Evolutionary conservation across 2,888 invertebrate species (phyloP).

Genomic region (Erebia palarica): DNA sequence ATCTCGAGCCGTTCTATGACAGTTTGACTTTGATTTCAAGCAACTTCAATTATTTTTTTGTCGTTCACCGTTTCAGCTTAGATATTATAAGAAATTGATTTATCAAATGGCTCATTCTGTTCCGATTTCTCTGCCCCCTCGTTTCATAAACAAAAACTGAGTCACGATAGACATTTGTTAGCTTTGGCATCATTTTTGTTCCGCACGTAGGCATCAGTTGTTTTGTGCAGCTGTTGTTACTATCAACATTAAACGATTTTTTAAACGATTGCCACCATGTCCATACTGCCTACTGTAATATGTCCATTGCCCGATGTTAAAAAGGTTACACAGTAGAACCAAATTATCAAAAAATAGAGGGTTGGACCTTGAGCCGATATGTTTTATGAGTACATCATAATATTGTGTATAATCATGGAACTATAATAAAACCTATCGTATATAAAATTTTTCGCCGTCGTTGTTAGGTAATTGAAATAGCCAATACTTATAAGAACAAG

Average conservation of each 20-base stretch:
- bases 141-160: slow-evolving; percentile 30
- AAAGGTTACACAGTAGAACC: too few relatives aligned
- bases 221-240: slow-evolving; percentile 28
- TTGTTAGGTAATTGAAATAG: too few relatives aligned
- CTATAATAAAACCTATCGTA: too few relatives aligned
- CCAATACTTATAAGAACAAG: too few relatives aligned
- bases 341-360: neutral
- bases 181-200: slow-evolving; percentile 28
- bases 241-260: slow-evolving; percentile 12
- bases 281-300: too few relatives aligned
- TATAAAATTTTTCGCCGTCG: too few relatives aligned
- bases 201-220: slow-evolving; percentile 21
- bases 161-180: slow-evolving; percentile 29
- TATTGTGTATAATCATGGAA: too few relatives aligned
- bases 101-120: neutral
- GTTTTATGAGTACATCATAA: neutral
- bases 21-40: neutral
- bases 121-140: slow-evolving; percentile 17
- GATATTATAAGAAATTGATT: neutral
- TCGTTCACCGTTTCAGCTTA: neutral
- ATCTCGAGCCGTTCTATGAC: neutral
- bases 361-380: neutral
- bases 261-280: neutral
- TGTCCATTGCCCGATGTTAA: too few relatives aligned
- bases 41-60: neutral